phyloP scores from a whole-genome alignment of 2,888 invertebrate species.

The Listrodromus nycthemerus region DNA sequence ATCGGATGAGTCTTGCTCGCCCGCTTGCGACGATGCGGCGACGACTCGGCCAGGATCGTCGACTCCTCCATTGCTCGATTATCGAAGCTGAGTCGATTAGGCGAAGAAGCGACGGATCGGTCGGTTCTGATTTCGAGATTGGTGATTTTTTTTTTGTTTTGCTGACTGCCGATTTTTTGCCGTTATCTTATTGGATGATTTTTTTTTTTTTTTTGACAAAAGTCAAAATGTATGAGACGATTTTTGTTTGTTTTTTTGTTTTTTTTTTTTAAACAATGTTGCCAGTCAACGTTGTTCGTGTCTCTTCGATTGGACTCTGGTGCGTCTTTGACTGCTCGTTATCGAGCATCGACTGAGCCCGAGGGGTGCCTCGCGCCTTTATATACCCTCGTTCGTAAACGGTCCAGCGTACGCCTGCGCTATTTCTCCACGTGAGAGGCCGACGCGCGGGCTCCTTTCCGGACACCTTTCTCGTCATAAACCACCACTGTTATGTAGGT shows the following conservation, averaged over 20 bases:
- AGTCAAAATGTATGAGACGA: not conserved
- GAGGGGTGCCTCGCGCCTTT: conserved; percentile 72
- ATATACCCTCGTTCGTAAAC: conserved; percentile 74
- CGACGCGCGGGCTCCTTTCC: conserved; percentile 46
- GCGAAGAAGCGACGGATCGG: not conserved
- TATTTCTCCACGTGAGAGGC: conserved; percentile 64
- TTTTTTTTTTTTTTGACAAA: not conserved
- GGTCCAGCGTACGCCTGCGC: conserved; percentile 67
- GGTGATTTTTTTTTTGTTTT: not conserved
- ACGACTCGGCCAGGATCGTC: conserved; percentile 72
- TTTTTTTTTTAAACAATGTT: not conserved
- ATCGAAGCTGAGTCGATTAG: too few relatives aligned
- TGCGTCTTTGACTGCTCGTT: conserved; percentile 53
- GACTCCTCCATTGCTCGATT: conserved; percentile 77
- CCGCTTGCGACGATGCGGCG: conserved; percentile 55
- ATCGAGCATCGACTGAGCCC: conserved; percentile 75
- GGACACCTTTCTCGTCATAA: conserved; percentile 29
- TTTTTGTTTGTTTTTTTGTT: not conserved
- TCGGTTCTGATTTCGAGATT: not conserved
- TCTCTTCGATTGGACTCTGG: conserved; percentile 10
- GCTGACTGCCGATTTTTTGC: not conserved
- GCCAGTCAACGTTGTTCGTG: conserved; percentile 12
- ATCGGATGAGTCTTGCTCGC: conserved; percentile 65
- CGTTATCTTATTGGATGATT: not conserved
- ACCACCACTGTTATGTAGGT: not conserved